phyloP scores from a whole-genome alignment of 2,888 invertebrate species.

The Eledona agricola region DNA sequence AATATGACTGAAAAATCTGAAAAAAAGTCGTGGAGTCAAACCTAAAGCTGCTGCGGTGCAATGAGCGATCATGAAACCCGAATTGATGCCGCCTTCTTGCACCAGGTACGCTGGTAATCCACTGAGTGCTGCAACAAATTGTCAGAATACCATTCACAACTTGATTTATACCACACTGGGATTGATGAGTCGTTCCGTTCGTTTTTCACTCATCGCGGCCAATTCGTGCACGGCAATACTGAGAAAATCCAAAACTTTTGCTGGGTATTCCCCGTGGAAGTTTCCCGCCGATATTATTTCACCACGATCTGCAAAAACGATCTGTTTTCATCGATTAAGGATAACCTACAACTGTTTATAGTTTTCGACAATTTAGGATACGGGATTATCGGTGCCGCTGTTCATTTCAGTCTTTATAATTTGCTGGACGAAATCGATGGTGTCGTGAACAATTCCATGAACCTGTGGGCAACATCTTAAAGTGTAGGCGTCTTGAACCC shows the following conservation, averaged over 20 bases:
- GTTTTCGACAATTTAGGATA: constrained; percentile 51
- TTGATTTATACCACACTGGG: constrained; percentile 60
- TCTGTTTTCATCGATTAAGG: constrained; percentile 47
- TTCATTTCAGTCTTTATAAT: constrained; percentile 72
- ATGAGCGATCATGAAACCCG: constrained; percentile 75
- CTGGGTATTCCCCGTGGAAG: constrained; percentile 76
- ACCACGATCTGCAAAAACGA: constrained; percentile 66
- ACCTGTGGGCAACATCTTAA: constrained; percentile 73
- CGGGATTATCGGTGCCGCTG: constrained; percentile 74
- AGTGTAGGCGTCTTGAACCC: constrained; percentile 75
- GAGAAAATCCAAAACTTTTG: constrained; percentile 72
- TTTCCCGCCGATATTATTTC: constrained; percentile 75
- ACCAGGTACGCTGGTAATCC: constrained; percentile 73
- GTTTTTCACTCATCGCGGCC: constrained; percentile 72
- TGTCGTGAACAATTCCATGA: constrained; percentile 73
- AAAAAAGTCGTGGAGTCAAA: constrained; percentile 54
- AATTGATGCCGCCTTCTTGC: constrained; percentile 73
- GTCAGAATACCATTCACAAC: not conserved
- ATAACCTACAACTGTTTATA: not conserved
- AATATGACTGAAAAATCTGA: no score
- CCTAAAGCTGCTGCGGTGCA: constrained; percentile 72
- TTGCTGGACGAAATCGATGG: constrained; percentile 69
- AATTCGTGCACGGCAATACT: constrained; percentile 73
- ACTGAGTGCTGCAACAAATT: constrained; percentile 59
- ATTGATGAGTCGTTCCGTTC: constrained; percentile 72